These are phyloP conservation scores for Argyra leucocephala DNA, from an alignment of 2,888 invertebrate species.

Conservation along the genomic window DNA sequence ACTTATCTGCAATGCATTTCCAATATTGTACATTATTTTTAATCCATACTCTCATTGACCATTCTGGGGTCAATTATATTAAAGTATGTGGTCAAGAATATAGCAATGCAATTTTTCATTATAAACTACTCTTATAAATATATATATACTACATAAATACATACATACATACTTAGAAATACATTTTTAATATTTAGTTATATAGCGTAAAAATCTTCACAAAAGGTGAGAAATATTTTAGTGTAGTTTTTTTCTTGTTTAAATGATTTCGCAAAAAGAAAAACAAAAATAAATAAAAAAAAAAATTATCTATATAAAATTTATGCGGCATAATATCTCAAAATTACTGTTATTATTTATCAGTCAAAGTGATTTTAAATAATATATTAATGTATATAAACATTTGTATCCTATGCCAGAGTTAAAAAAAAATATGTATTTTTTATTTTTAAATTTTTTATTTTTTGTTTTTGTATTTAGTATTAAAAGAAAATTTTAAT, in stretches of 20 bases:
- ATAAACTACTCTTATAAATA: background rate
- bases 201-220: background rate
- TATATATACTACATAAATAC: background rate
- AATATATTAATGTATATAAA: background rate
- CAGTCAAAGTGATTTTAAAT: slow-evolving; percentile 1
- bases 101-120: background rate
- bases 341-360: slow-evolving; percentile 1
- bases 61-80: background rate
- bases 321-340: background rate
- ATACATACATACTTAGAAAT: background rate
- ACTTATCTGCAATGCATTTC: too few species aligned
- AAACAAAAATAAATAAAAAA: background rate
- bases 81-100: background rate
- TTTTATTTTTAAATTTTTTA: too few species aligned
- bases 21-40: too few species aligned
- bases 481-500: too few species aligned
- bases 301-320: background rate
- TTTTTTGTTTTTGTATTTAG: too few species aligned
- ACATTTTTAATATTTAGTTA: background rate
- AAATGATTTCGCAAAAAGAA: background rate
- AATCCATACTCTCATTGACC: too few species aligned
- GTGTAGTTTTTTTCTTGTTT: background rate
- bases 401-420: too few species aligned
- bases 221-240: background rate
- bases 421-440: too few species aligned